These are phyloP conservation scores for Crax fasciolata DNA, from an alignment of 2,797 vertebrate genomes.

Conservation along the genomic window DNA sequence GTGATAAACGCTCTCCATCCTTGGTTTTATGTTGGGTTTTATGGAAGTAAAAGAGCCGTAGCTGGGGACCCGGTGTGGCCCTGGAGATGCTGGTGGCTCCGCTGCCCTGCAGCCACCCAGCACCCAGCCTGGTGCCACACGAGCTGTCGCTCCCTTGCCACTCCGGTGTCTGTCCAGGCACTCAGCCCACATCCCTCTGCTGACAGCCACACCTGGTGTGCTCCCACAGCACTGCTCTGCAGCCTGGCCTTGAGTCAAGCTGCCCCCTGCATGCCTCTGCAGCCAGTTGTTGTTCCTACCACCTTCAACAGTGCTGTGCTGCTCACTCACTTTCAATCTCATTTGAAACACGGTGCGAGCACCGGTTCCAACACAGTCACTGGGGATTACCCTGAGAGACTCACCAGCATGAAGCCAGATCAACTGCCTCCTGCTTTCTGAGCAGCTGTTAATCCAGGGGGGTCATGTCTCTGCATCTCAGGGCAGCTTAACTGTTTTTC, in stretches of 20 bases:
- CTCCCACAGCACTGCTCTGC: background rate
- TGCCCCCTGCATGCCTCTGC: accelerated
- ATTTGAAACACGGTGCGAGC: background rate
- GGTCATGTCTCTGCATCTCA: background rate
- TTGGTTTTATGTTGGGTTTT: background rate
- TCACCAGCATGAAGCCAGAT: background rate
- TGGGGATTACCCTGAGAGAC: background rate
- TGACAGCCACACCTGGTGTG: accelerated
- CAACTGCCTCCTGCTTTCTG: background rate
- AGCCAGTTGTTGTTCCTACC: background rate
- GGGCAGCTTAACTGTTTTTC: background rate
- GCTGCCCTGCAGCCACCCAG: background rate
- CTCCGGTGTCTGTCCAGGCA: background rate
- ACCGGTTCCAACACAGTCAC: accelerated
- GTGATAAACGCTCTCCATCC: background rate
- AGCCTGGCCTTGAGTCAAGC: background rate
- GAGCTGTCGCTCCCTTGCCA: accelerated
- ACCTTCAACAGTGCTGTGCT: background rate
- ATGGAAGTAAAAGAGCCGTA: background rate
- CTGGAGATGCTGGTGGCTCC: background rate
- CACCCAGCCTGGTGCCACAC: background rate
- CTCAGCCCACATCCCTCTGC: background rate
- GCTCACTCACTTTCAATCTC: background rate
- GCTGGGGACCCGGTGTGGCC: background rate
- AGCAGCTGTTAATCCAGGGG: background rate